Percentiles rank a stretch among this genome's conserved stretches.
phyloP scores from a whole-genome alignment of 1,140 invertebrate species.

The Bilobella aurantiaca region DNA sequence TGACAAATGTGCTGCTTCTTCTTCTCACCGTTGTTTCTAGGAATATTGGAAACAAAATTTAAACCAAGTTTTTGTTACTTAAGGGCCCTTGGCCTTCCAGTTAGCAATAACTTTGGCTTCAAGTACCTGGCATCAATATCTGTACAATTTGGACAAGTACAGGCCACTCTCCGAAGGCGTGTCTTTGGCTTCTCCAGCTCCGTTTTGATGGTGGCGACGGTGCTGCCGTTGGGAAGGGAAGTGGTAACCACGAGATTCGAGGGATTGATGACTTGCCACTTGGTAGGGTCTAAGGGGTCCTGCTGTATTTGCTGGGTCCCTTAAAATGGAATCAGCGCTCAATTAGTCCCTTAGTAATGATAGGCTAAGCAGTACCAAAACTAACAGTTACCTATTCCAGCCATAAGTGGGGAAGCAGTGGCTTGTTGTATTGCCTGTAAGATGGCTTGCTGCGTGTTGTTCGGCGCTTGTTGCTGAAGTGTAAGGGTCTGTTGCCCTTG shows the following conservation, averaged over 20 bases:
- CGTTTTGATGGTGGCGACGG: slow-evolving; percentile 35
- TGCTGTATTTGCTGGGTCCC: slow-evolving; percentile 48
- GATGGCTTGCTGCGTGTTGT: slow-evolving; percentile 35
- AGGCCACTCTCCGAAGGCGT: slow-evolving; percentile 70
- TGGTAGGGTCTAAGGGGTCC: slow-evolving; percentile 63
- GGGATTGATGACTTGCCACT: slow-evolving; percentile 61
- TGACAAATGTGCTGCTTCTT: slow-evolving; percentile 90
- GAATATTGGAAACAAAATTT: slow-evolving; percentile 35
- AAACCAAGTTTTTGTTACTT: too few species aligned
- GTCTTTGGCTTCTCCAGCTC: slow-evolving; percentile 42
- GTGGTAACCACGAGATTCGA: slow-evolving; percentile 29
- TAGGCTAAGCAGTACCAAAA: slow-evolving; percentile 18
- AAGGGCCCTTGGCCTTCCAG: too few species aligned
- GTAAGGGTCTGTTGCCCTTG: slow-evolving; percentile 33
- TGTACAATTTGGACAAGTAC: slow-evolving; percentile 91
- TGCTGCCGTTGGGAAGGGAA: slow-evolving; percentile 25
- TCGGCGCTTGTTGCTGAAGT: slow-evolving; percentile 38
- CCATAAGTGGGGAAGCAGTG: slow-evolving; percentile 23
- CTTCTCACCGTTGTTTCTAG: slow-evolving; percentile 55
- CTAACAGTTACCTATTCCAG: too few species aligned
- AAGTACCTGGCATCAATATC: slow-evolving; percentile 44
- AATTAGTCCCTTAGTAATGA: neutral
- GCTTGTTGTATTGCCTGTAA: slow-evolving; percentile 28
- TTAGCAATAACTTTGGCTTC: too few species aligned
- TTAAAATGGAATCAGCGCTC: slow-evolving; percentile 17